Conservation (phyloP, 2,888 invertebrate species). For the Idaea straminata region DNA sequence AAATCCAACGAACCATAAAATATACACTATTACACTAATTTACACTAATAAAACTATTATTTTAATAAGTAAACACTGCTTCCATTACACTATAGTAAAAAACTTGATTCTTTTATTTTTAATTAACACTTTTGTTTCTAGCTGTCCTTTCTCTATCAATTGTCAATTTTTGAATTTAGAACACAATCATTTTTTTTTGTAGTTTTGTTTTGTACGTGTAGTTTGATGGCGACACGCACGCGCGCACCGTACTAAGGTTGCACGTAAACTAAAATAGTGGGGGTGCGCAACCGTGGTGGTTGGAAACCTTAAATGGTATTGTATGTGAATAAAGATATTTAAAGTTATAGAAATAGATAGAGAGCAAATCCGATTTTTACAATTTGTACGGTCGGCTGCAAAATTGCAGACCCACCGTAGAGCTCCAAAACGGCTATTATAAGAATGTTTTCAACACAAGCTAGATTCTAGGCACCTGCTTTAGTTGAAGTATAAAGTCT, state of each 20-base stretch:
- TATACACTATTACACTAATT: background rate
- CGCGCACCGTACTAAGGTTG: constrained; percentile 50
- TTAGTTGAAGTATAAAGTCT: too few relatives aligned
- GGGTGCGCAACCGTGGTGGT: constrained; percentile 33
- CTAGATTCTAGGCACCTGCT: too few relatives aligned
- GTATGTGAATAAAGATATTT: constrained; percentile 18
- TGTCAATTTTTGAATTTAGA: background rate
- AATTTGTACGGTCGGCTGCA: too few relatives aligned
- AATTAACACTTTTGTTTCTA: background rate
- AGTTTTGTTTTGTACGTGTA: constrained; percentile 19
- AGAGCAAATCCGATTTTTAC: background rate
- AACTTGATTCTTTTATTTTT: background rate
- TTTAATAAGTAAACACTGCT: background rate
- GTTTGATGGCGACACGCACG: constrained; percentile 28
- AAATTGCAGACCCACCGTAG: too few relatives aligned
- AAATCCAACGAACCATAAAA: background rate
- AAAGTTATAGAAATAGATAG: background rate
- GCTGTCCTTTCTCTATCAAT: background rate
- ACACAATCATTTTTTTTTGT: constrained; percentile 9
- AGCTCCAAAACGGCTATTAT: too few relatives aligned
- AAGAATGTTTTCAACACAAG: too few relatives aligned
- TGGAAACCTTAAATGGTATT: constrained; percentile 51
- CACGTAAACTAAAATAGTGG: constrained; percentile 52
- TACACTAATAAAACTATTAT: background rate
- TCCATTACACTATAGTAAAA: background rate